A percentile compares a stretch with the other conserved stretches of the same genome.
These are phyloP conservation scores for Ligdia adustata DNA, from an alignment of 2,888 invertebrate genomes.

Conservation along the genomic window DNA sequence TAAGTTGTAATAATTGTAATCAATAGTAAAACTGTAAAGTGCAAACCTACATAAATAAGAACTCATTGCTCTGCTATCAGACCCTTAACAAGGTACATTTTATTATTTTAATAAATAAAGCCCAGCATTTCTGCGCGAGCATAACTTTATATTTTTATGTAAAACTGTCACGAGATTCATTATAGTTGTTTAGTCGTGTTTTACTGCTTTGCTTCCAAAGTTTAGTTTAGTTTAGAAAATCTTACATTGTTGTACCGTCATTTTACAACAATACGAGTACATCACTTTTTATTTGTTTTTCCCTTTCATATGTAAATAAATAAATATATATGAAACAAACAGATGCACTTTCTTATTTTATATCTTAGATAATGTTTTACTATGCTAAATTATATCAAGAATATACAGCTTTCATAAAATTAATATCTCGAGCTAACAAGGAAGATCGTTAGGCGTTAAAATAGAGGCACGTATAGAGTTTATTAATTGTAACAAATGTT, in stretches of 20 bases:
- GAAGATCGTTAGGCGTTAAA: slow-evolving; percentile 15
- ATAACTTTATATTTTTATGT: slow-evolving; percentile 21
- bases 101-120: slow-evolving; percentile 19
- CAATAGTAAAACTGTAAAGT: neutral
- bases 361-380: slow-evolving; percentile 4
- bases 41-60: slow-evolving; percentile 1
- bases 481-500: neutral
- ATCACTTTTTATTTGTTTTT: too few species aligned
- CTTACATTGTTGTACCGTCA: too few species aligned
- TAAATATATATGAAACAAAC: too few species aligned
- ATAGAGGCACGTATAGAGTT: neutral
- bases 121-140: slow-evolving; percentile 2
- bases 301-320: too few species aligned
- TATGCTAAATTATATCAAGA: slow-evolving; percentile 8
- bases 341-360: too few species aligned
- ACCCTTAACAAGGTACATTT: slow-evolving; percentile 10
- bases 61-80: slow-evolving; percentile 4
- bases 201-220: neutral
- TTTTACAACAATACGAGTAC: too few species aligned
- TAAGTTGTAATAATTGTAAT: too few species aligned
- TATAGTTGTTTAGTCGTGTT: slow-evolving; percentile 5
- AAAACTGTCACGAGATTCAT: slow-evolving; percentile 15
- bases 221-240: too few species aligned
- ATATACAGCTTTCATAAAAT: slow-evolving; percentile 19
- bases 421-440: slow-evolving; percentile 14